phyloP scores from a whole-genome alignment of 1,140 invertebrate genomes.

The Idris sp. region DNA sequence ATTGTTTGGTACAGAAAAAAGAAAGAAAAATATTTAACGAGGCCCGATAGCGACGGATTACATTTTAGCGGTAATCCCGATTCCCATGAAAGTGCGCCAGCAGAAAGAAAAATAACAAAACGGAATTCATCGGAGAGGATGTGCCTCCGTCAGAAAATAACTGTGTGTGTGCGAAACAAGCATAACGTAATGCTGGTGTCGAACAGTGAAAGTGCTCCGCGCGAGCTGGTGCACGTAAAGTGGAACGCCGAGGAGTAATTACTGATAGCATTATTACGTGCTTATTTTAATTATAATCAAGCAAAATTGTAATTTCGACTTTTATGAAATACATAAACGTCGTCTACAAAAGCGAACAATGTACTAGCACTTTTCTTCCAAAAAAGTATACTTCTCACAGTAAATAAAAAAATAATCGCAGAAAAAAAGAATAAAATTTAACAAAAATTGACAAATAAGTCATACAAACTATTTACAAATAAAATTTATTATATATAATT shows the following conservation, averaged over 20 bases:
- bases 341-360: constrained; percentile 29
- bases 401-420: no score
- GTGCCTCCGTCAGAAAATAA: constrained; percentile 2
- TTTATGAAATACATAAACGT: constrained; percentile 40
- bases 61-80: constrained; percentile 28
- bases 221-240: constrained; percentile 41
- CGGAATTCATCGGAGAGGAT: constrained; percentile 1
- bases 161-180: constrained; percentile 21
- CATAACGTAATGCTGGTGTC: constrained; percentile 58
- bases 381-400: no score
- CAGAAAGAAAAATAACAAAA: constrained; percentile 24
- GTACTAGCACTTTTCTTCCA: no score
- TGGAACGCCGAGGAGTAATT: constrained; percentile 56
- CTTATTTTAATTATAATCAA: constrained; percentile 53
- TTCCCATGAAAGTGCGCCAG: constrained; percentile 51
- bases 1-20: constrained; percentile 30
- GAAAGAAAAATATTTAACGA: constrained; percentile 27
- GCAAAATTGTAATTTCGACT: constrained; percentile 37
- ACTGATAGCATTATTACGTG: constrained; percentile 50
- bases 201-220: constrained; percentile 58
- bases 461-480: no score
- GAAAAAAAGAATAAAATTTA: neutral
- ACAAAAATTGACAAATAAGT: no score
- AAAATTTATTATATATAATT: no score
- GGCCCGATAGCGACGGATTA: constrained; percentile 20